Evolutionary conservation across 2,888 invertebrate species (phyloP).

Genomic region (Philereme vetulata): DNA sequence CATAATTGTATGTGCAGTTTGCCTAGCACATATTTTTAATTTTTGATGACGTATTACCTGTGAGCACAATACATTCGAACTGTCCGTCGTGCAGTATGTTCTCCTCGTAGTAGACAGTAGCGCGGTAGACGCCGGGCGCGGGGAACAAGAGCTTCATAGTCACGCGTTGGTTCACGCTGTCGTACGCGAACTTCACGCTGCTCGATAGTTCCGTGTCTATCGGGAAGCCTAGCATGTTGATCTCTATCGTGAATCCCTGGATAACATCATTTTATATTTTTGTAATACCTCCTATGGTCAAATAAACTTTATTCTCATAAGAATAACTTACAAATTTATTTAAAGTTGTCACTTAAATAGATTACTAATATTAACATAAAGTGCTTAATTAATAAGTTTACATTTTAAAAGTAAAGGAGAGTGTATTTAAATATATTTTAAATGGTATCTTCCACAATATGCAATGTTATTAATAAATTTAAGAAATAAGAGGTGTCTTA

Average conservation of each 20-base stretch:
- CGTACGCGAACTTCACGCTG: constrained; percentile 88
- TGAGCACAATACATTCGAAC: constrained; percentile 95
- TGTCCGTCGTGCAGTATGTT: constrained; percentile 93
- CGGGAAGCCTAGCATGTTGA: constrained; percentile 84
- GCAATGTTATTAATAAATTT: no score
- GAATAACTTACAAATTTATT: no score
- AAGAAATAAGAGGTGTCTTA: no score
- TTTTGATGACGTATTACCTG: constrained; percentile 79
- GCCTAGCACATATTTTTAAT: background rate
- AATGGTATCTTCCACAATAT: no score
- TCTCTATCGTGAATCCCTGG: constrained; percentile 86
- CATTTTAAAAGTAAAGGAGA: no score
- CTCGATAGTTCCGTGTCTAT: constrained; percentile 80
- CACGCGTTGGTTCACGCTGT: constrained; percentile 90
- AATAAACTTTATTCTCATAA: no score
- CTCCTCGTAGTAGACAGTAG: constrained; percentile 89
- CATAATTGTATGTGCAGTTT: no score
- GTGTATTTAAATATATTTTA: no score
- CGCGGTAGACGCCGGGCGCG: constrained; percentile 91
- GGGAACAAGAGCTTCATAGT: constrained; percentile 90
- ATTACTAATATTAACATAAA: no score
- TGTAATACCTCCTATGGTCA: no score
- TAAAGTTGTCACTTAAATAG: no score
- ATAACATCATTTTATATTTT: background rate
- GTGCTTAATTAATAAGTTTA: no score